Base-by-base conservation (phyloP, 2,797 vertebrate species). In the Coracias cyanogaster region DNA sequence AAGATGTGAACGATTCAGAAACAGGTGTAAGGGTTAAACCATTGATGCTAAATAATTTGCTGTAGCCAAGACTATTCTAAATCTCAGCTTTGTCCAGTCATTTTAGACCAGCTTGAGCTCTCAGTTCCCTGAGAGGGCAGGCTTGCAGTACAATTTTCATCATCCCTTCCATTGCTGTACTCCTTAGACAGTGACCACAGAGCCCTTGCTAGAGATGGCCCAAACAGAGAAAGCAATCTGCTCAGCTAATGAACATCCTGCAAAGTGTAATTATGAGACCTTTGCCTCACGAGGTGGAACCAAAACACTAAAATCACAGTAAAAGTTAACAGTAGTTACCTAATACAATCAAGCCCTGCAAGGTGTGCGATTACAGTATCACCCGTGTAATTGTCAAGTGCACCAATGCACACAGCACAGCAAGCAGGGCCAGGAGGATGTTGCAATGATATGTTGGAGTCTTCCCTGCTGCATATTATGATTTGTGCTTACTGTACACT, bases 241-340 rank as follows among this genome's bases (percentile, higher is more conserved):
- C 45, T 66, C 70, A 58, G 82, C 81, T 93, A 87, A 96, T 92
- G 83, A 94, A 73, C 60, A 87, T 81, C 65, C 82, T 79, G 82
- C 49, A 93, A 91, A 77, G 49, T 60, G 72, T 79, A 80, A 65
- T 84, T 90, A 84, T 39, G 49, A 82, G 89, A 91, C 85, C 84
- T 94, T 96, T 64, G 66, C 58, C 89, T 82, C 39, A 67, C 87
- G 93, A 96, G 76, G 77, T 90, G 51, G 69, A 93, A 94, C 80
- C 55, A 58, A 96, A 97, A 87, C 51, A 73, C 78, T 89, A 83
- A 94, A 94, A 82, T 95, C 84, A 43, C 46, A 33, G 58, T 61
- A 71, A 48, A 95, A 93, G 78, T 80, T 87, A 89, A 35, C 74
- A 92, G 58, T 80, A 89, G 81, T 78, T 86, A 60, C 60, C 51